These are phyloP conservation scores for Drosophila pruinosa DNA, from an alignment of 1,140 invertebrate species.

Conservation along the genomic window DNA sequence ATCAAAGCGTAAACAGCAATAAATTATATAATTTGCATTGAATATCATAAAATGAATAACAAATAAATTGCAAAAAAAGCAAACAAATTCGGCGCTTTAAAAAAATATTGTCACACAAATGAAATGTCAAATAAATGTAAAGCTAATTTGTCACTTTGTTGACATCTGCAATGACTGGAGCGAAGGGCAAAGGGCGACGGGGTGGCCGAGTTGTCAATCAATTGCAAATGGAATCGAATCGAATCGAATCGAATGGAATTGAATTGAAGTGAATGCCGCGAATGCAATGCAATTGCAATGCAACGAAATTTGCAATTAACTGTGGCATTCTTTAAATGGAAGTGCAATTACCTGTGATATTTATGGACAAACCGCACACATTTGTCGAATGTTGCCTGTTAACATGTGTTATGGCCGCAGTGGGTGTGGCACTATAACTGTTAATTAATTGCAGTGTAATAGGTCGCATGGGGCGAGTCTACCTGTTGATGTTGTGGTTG, in stretches of 20 bases:
- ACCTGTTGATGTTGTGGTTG: conserved; percentile 18
- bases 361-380: conserved; percentile 63
- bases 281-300: conserved; percentile 39
- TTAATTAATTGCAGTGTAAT: conserved; percentile 63
- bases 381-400: conserved; percentile 52
- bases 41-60: conserved; percentile 62
- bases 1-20: conserved; percentile 59
- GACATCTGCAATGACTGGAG: not conserved
- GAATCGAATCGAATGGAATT: not conserved
- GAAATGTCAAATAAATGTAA: conserved; percentile 66
- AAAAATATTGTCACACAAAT: conserved; percentile 31
- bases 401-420: conserved; percentile 42
- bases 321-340: conserved; percentile 37
- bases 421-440: conserved; percentile 2
- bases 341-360: conserved; percentile 66
- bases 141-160: conserved; percentile 72
- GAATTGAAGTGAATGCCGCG: conserved; percentile 53
- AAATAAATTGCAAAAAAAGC: conserved; percentile 26
- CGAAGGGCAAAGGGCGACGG: conserved; percentile 16
- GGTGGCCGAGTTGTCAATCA: conserved; percentile 51
- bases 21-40: conserved; percentile 72
- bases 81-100: conserved; percentile 27
- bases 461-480: not conserved
- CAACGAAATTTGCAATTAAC: conserved; percentile 51
- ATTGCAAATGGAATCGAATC: conserved; percentile 46